Base-by-base conservation (phyloP, 1,140 invertebrate genomes). In the Fragariocoptes setiger region DNA sequence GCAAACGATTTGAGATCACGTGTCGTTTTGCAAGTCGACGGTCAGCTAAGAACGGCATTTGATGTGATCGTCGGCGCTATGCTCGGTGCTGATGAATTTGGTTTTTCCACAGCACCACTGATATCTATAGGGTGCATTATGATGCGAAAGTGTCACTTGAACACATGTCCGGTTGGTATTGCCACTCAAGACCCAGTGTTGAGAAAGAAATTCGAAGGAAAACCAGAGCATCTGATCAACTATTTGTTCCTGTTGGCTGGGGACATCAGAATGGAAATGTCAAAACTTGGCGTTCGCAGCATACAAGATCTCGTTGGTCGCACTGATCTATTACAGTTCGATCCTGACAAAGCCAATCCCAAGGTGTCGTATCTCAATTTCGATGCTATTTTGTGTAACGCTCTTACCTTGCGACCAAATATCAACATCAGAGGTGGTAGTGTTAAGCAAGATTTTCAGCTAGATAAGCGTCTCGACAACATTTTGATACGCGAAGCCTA, bases 71-170 rank as follows among this genome's bases (percentile, higher is more conserved):
- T 95, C 20, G 88, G 82, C 14, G 86, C 82, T 3, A 54, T 94
- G 37, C 61, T 97, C 3, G 90, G 90, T 36, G 90, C 90, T 12
- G 90, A 97, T 61, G 88, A 97, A 61, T 86, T 94, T 61, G 90
- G 88, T n/a, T 83, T 94, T 55, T 88, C 82, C 53, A 97, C 90
- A 13, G 88, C 88, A 3, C 88, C 90, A 0, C 61, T 99, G 35
- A 95, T 99, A 56, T 82, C 77, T 0, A 70, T 97, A 58, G 70
- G 90, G 8, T 99, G 90, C 54, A 99, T 86, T 4, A 95, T 97
- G 90, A 97, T 97, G 90, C 65, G 90, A 40, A 99, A 97, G 57
- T 99, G 90, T 56, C 90, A 99, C 59, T 62, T 99, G 42, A 99
- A 99, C 59, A 97, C 90, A 19, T 99, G 90, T 53, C 90, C 90